Percentiles rank a stretch among this genome's conserved stretches.
These are phyloP conservation scores for Dendrolimus kikuchii DNA, from an alignment of 1,140 invertebrate species.

Conservation along the genomic window DNA sequence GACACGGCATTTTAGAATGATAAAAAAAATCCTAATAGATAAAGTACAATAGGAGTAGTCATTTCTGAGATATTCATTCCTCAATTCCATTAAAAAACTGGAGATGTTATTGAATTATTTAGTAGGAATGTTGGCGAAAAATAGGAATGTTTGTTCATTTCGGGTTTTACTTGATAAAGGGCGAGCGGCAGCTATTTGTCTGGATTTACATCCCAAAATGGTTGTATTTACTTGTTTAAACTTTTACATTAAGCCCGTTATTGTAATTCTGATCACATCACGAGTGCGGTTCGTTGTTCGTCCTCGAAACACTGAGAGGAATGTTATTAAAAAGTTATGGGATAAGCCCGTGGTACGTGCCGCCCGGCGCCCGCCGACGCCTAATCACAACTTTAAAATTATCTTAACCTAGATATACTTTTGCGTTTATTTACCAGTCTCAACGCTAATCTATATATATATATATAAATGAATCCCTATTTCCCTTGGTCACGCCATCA, in stretches of 20 bases:
- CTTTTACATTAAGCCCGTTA: constrained; percentile 29
- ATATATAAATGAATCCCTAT: too few species aligned
- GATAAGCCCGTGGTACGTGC: constrained; percentile 51
- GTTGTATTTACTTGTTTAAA: constrained; percentile 32
- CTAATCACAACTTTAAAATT: constrained; percentile 55
- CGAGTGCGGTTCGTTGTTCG: constrained; percentile 37
- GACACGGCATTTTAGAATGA: too few species aligned
- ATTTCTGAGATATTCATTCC: too few species aligned
- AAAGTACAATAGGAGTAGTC: too few species aligned
- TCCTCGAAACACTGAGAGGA: constrained; percentile 43
- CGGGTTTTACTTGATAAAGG: too few species aligned
- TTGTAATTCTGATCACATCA: constrained; percentile 53
- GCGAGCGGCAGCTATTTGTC: too few species aligned
- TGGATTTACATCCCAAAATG: constrained; percentile 7
- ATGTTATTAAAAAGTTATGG: constrained; percentile 69
- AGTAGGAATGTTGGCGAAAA: too few species aligned
- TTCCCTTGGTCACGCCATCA: too few species aligned
- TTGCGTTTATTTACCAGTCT: not conserved
- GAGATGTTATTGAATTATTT: too few species aligned
- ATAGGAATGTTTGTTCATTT: too few species aligned
- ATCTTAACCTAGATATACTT: constrained; percentile 15
- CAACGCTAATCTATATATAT: not conserved
- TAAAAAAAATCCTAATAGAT: too few species aligned
- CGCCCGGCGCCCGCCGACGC: constrained; percentile 20
- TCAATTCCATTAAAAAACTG: too few species aligned